Evolutionary conservation across 2,797 vertebrate genomes (phyloP).

Genomic region (Sarcophilus harrisii): DNA sequence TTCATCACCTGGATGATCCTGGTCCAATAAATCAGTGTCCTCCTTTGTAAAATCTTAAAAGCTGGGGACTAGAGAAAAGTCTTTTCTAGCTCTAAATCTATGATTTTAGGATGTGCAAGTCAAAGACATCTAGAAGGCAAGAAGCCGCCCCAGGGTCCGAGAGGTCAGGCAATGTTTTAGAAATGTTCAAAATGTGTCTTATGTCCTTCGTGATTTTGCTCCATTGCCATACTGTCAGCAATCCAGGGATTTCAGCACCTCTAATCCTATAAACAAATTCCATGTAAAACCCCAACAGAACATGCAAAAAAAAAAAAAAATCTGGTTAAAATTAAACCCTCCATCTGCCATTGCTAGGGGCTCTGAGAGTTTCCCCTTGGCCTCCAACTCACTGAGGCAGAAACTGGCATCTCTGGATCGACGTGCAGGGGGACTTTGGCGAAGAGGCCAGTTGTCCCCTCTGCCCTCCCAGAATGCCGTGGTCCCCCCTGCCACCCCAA

Average conservation of each 20-base stretch:
- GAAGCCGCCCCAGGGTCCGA: neutral
- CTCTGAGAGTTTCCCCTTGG: slow-evolving; percentile 69
- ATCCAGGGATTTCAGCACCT: slow-evolving; percentile 21
- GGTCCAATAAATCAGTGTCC: neutral
- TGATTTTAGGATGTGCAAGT: neutral
- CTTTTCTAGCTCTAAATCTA: neutral
- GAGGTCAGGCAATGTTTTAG: neutral
- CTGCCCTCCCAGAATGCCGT: neutral
- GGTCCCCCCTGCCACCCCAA: neutral
- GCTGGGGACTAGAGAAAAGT: neutral
- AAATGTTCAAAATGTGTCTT: neutral
- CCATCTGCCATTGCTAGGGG: slow-evolving; percentile 78
- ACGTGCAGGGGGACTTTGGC: neutral
- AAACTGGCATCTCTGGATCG: slow-evolving; percentile 29
- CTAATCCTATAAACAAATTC: slow-evolving; percentile 60
- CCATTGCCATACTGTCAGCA: neutral
- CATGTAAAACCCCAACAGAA: slow-evolving; percentile 46
- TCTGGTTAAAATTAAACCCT: slow-evolving; percentile 83
- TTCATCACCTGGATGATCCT: neutral
- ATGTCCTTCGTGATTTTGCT: neutral
- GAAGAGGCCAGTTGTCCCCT: neutral
- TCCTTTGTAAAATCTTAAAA: neutral
- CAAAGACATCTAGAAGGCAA: neutral
- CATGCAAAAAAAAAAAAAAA: slow-evolving; percentile 73
- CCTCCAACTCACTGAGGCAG: slow-evolving; percentile 75